Base-by-base conservation (phyloP, 2,797 vertebrate species). In the Coccyzus lansbergi region DNA sequence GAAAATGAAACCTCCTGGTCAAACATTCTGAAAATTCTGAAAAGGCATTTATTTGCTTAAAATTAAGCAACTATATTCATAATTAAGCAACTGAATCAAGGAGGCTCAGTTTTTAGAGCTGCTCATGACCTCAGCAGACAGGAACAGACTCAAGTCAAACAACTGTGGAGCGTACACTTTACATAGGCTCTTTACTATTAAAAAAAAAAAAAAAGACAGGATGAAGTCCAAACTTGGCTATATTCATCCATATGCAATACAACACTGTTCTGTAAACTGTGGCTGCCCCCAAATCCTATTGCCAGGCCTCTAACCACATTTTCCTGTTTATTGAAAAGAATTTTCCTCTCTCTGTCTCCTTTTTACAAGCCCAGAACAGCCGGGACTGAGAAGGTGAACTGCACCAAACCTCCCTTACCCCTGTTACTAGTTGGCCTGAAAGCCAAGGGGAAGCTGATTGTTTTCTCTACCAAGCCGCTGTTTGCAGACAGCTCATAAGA, bases 251-350 rank as follows among this genome's bases (percentile, higher is more conserved):
- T 58, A 76, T 40, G 53, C 55, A 94, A 36, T 53, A 63, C 40
- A 76, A 64, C 48, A 55, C 58, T 76, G 55, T 86, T 92, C 94
- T 94, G 79, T 94, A 95, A 93, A 86, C 82, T 78, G 84, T 90
- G 78, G 38, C 79, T 91, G 72, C 67, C 67, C 78, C 72, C 59
- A 63, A 22, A n/a, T 56, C 22, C 49, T 71, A 81, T 49, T 86
- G 85, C 87, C 70, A 92, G 85, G 38, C 17, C 46, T 67, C 52
- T 92, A 75, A 92, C 93, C 92, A 79, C 89, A 40, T 60, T 93
- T 94, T 95, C 95, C 96, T 95, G 93, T 95, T 96, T 95, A 74
- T 46, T 94, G 46, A 63, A 64, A 94, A 86, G 22, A 59, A 60
- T 52, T 92, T 94, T 86, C 72, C 48, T 36, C 13, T 3, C 59